These are phyloP conservation scores for Proterorhinus semilunaris DNA, from an alignment of 2,113 vertebrate genomes.

Conservation along the genomic window DNA sequence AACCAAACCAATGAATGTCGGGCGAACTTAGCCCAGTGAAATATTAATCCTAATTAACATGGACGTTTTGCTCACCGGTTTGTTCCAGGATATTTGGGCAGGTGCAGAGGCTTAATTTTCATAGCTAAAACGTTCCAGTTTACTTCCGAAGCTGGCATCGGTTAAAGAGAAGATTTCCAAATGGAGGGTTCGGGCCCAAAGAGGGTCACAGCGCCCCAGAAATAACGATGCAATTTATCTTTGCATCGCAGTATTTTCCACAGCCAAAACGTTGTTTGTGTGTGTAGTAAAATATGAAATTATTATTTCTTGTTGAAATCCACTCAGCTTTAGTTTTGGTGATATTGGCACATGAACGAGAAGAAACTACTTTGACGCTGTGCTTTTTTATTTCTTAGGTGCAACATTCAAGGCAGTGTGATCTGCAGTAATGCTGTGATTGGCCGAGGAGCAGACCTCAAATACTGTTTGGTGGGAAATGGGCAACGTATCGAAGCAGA, in stretches of 20 bases:
- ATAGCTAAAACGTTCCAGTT: conserved; percentile 4
- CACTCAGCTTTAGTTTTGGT: no score
- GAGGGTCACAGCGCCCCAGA: neutral
- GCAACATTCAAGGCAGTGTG: conserved; percentile 90
- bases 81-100: conserved; percentile 10
- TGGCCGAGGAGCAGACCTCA: conserved; percentile 90
- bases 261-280: no score
- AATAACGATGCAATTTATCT: neutral
- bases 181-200: neutral
- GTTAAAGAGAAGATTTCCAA: neutral
- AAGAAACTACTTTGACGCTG: no score
- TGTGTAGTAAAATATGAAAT: no score
- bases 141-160: neutral
- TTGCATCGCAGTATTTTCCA: no score
- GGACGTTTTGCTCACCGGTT: neutral
- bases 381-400: conserved; percentile 74
- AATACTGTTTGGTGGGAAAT: conserved; percentile 91
- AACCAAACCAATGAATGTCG: conserved; percentile 2
- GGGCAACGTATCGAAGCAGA: conserved; percentile 85
- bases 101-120: conserved; percentile 3
- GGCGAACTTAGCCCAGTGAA: conserved; percentile 25
- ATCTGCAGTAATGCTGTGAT: conserved; percentile 91
- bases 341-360: no score
- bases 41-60: conserved; percentile 27
- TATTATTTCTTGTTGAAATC: no score